phyloP scores from a whole-genome alignment of 2,888 invertebrate species.

The Mimumesa dahlbomi region DNA sequence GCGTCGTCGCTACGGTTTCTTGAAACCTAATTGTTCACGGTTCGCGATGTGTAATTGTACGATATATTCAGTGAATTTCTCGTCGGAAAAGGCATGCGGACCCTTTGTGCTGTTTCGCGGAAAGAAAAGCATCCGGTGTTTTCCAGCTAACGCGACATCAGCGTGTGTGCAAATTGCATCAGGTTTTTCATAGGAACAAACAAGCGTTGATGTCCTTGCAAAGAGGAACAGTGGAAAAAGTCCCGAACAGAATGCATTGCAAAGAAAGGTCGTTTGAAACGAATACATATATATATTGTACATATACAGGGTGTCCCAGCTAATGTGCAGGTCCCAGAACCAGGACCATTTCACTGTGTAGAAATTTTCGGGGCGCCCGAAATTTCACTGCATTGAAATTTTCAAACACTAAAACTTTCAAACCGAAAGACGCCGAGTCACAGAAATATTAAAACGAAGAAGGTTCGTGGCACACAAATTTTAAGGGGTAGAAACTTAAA shows the following conservation, averaged over 20 bases:
- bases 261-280: background rate
- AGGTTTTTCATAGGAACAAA: constrained; percentile 4
- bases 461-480: too few species aligned
- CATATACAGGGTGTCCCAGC: too few species aligned
- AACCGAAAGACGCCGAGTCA: too few species aligned
- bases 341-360: too few species aligned
- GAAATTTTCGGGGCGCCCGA: too few species aligned
- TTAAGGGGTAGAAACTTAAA: too few species aligned
- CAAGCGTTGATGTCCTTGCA: constrained; percentile 1
- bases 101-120: background rate
- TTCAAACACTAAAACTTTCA: too few species aligned
- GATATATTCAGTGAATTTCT: background rate
- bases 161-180: constrained; percentile 4
- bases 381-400: too few species aligned
- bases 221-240: background rate
- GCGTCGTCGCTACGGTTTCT: too few species aligned
- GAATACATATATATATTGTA: background rate
- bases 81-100: background rate
- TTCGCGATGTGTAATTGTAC: background rate
- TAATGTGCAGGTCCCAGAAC: too few species aligned
- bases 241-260: background rate
- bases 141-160: background rate
- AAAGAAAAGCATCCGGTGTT: background rate
- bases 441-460: too few species aligned
- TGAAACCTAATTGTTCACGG: background rate